Base-by-base conservation (phyloP, 1,140 invertebrate species). In the Formica selysi region DNA sequence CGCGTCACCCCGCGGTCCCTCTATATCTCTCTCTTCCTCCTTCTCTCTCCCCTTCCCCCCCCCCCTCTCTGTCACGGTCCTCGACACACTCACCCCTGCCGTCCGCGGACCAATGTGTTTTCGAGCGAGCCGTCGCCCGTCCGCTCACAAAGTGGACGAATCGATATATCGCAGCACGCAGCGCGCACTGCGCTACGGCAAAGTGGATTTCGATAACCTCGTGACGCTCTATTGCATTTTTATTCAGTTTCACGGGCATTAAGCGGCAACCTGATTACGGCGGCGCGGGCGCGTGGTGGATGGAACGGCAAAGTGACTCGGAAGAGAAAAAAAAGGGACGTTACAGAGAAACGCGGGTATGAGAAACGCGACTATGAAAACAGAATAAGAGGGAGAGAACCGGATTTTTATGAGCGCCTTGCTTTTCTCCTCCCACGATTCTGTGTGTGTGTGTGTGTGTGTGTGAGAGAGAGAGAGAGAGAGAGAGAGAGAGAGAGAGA, bases 141-240 rank as follows among this genome's bases (percentile, higher is more conserved):
- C 64, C 84, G 19, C 84, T 57, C 44, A 13, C 84, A 64, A 85
- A 68, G 76, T 74, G 51, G 64, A 76, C 88, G 70, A 90, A 90
- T 90, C 89, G 88, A 90, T 90, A 90, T 90, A 90, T 90, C 85
- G 81, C 88, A 61, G 76, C 87, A 57, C 89, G 89, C 89, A 78
- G 87, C 71, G 84, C 89, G 86, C 86, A 85, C 64, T 79, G 87
- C 87, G 85, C 79, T 86, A 85, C 83, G 79, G 90, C 65, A 93
- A 92, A 93, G 89, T 92, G 89, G 89, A 93, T 93, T 92, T 92
- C 91, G 91, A 93, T 93, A 93, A 92, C 91, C 87, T 88, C 76
- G 89, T 91, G 87, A 92, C 90, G 92, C 86, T 91, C 91, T 90
- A 91, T 92, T 91, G 90, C 89, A 87, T 92, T 91, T 92, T 92